Conservation (phyloP, 2,113 vertebrate species). For the Oryzias javanicus region DNA sequence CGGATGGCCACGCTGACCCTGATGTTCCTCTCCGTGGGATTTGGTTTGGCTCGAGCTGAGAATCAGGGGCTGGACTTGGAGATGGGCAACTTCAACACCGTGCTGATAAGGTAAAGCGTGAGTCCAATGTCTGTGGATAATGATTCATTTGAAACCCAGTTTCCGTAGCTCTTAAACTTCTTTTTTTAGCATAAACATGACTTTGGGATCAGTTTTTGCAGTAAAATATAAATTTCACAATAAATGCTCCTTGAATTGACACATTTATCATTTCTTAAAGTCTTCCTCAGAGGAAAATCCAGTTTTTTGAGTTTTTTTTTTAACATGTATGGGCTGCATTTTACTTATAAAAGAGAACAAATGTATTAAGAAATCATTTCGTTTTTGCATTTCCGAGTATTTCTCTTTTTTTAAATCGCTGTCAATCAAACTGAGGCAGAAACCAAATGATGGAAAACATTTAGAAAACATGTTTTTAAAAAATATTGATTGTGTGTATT, state of each 20-base stretch:
- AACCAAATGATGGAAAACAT: too few relatives aligned
- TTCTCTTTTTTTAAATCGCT: too few relatives aligned
- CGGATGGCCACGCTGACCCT: conserved; percentile 92
- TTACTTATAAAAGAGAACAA: too few relatives aligned
- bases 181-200: background rate
- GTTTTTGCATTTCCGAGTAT: too few relatives aligned
- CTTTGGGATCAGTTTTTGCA: background rate
- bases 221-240: background rate
- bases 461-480: too few relatives aligned
- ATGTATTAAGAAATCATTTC: too few relatives aligned
- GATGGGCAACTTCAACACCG: conserved; percentile 90
- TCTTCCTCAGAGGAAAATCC: background rate
- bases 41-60: conserved; percentile 88
- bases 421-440: too few relatives aligned
- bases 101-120: conserved; percentile 89
- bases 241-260: background rate
- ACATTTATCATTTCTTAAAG: background rate
- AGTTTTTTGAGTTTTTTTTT: too few relatives aligned
- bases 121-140: conserved; percentile 6
- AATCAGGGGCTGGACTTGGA: conserved; percentile 87
- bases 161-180: background rate
- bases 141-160: conserved; percentile 7
- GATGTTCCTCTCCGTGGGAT: conserved; percentile 91
- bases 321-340: too few relatives aligned
- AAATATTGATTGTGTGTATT: too few relatives aligned